These are phyloP conservation scores for Macropis europaea DNA, from an alignment of 2,888 invertebrate species.

Conservation along the genomic window DNA sequence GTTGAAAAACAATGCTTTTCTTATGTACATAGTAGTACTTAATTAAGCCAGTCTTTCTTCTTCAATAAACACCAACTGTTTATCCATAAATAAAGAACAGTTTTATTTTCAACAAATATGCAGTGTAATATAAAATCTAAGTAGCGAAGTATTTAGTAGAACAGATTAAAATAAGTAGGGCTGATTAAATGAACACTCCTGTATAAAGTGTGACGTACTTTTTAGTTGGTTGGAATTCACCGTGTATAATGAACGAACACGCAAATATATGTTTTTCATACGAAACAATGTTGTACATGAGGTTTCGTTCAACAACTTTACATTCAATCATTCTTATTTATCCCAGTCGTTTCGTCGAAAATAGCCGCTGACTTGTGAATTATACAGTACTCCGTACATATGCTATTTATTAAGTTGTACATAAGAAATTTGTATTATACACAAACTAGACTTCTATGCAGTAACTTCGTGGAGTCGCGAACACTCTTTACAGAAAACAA, in stretches of 20 bases:
- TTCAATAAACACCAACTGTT: conserved; percentile 22
- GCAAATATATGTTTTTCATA: conserved; percentile 26
- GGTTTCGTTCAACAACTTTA: conserved; percentile 6
- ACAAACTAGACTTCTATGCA: conserved; percentile 75
- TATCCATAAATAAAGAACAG: conserved; percentile 22
- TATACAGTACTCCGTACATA: conserved; percentile 26
- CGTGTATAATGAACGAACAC: conserved; percentile 18
- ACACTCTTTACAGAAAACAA: conserved; percentile 60
- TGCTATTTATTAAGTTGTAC: conserved; percentile 72
- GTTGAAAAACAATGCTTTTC: not conserved
- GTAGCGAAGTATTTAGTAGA: not conserved
- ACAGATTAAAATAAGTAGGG: conserved; percentile 11
- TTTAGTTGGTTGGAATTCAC: conserved; percentile 17
- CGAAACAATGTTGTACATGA: conserved; percentile 2
- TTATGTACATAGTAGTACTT: conserved; percentile 3
- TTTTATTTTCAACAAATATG: conserved; percentile 28
- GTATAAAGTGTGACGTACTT: conserved; percentile 10
- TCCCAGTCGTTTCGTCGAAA: conserved; percentile 9
- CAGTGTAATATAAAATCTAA: conserved; percentile 28
- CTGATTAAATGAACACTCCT: conserved; percentile 11
- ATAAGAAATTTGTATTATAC: conserved; percentile 75
- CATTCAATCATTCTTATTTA: not conserved
- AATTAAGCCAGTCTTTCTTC: conserved; percentile 22
- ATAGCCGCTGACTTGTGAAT: conserved; percentile 24
- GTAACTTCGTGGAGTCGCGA: conserved; percentile 71